Evolutionary conservation across 2,797 vertebrate genomes (phyloP).

Genomic region (Choloepus didactylus): DNA sequence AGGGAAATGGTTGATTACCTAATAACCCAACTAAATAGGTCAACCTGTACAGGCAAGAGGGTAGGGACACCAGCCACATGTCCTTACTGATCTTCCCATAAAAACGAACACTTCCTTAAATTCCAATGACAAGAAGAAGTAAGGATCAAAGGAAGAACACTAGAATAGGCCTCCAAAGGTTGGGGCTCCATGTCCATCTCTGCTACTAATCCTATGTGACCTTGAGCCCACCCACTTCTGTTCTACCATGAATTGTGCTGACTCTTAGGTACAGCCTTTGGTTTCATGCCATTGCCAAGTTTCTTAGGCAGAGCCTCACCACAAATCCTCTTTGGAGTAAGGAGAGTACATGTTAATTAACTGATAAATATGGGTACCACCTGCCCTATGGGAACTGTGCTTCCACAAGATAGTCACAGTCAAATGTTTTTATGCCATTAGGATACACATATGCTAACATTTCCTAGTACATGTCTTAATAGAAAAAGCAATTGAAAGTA

Average conservation of each 20-base stretch:
- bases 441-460: neutral
- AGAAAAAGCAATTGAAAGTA: conserved; percentile 46
- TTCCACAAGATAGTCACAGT: neutral
- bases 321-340: neutral
- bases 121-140: neutral
- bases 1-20: neutral
- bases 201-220: neutral
- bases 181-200: neutral
- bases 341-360: neutral
- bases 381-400: neutral
- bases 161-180: neutral
- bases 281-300: neutral
- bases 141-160: neutral
- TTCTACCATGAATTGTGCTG: neutral
- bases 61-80: neutral
- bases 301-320: neutral
- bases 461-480: conserved; percentile 15
- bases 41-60: neutral
- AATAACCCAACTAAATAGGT: neutral
- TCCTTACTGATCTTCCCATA: neutral
- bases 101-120: neutral
- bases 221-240: neutral
- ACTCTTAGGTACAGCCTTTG: neutral
- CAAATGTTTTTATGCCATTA: neutral
- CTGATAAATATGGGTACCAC: neutral